These are phyloP conservation scores for Charaxes varanes DNA, from an alignment of 1,140 invertebrate genomes.

Conservation along the genomic window DNA sequence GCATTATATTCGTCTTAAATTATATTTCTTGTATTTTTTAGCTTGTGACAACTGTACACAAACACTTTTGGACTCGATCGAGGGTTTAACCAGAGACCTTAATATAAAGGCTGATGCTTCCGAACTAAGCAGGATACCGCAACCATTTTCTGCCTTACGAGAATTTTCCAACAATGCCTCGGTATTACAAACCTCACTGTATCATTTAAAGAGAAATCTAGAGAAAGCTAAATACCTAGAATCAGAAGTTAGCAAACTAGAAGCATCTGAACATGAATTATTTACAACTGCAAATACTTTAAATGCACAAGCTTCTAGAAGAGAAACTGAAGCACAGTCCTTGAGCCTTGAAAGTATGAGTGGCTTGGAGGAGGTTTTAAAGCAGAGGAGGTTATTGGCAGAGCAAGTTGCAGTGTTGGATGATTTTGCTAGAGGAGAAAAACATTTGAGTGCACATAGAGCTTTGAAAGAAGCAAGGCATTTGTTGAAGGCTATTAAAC, in stretches of 20 bases:
- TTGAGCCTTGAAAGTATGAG: slow-evolving; percentile 59
- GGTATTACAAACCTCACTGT: slow-evolving; percentile 28
- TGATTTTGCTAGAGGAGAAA: slow-evolving; percentile 74
- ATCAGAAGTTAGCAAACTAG: slow-evolving; percentile 27
- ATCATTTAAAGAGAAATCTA: slow-evolving; percentile 23
- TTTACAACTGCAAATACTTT: slow-evolving; percentile 42
- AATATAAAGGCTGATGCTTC: slow-evolving; percentile 72
- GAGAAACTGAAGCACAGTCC: slow-evolving; percentile 37
- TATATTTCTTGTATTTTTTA: slow-evolving; percentile 60
- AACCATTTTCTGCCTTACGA: slow-evolving; percentile 80
- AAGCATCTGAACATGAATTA: slow-evolving; percentile 38
- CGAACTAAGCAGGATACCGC: slow-evolving; percentile 80
- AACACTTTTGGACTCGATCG: slow-evolving; percentile 84
- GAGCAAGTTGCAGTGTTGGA: slow-evolving; percentile 62
- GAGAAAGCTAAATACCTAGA: slow-evolving; percentile 35
- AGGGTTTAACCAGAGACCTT: slow-evolving; percentile 75
- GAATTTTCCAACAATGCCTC: slow-evolving; percentile 55
- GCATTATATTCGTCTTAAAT: too few species aligned
- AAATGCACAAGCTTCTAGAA: slow-evolving; percentile 37
- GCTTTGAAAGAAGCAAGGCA: slow-evolving; percentile 76
- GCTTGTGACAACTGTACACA: slow-evolving; percentile 95
- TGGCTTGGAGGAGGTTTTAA: slow-evolving; percentile 49
- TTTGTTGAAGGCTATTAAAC: slow-evolving; percentile 75
- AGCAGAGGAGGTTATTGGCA: slow-evolving; percentile 36
- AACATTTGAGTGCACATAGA: slow-evolving; percentile 75